Evolutionary conservation across 2,888 invertebrate genomes (phyloP), one percentile per base, ranked within the genome.

Genomic region (Pyrrhosoma nymphula): DNA sequence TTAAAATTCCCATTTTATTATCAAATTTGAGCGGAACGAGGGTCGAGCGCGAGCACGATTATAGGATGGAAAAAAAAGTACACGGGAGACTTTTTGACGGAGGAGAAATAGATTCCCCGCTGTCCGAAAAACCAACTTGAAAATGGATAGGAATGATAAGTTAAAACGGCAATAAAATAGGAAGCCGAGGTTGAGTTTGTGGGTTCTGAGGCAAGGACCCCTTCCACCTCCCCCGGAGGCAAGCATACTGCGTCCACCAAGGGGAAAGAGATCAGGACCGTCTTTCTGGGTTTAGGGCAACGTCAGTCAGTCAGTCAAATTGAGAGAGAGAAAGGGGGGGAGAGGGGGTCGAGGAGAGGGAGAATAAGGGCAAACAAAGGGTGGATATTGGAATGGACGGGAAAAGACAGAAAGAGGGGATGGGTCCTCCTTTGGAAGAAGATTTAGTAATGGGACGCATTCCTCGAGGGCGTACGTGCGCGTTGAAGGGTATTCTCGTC

Each of bases 371-470:
- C 47, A 93, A 93, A 93, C 93, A 93, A 93, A 69, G 55, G 75
- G 93, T 75, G 93, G 93, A 93, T 69, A 69, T 47, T 63, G 93
- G 90, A 39, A 60, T 56, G 39, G 20, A 20, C 60, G 35, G 91
- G 60, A 69, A 69, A 16, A 23, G 10, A n/a, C 26, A 10, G n/a
- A 23, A 35, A 47, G 20, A 30, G 90, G 18, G 60, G 56, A 35
- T 60, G 35, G 56, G 90, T 10, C 47, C 35, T 35, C 60, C 12
- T n/a, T 26, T 35, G 60, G 60, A 26, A 69, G 93, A 93, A 93
- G 93, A 93, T 93, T 69, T 93, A 93, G 93, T 55, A 23, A 63
- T 60, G 91, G 56, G 39, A 91, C 39, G 93, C 69, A 93, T 93
- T 93, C 75, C 23, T 47, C 69, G 10, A 18, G 47, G n/a, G 47